A percentile compares a stretch with the other conserved stretches of the same genome.
Evolutionary conservation across 2,797 vertebrate genomes (phyloP).

Genomic region (Vireo griseus): DNA sequence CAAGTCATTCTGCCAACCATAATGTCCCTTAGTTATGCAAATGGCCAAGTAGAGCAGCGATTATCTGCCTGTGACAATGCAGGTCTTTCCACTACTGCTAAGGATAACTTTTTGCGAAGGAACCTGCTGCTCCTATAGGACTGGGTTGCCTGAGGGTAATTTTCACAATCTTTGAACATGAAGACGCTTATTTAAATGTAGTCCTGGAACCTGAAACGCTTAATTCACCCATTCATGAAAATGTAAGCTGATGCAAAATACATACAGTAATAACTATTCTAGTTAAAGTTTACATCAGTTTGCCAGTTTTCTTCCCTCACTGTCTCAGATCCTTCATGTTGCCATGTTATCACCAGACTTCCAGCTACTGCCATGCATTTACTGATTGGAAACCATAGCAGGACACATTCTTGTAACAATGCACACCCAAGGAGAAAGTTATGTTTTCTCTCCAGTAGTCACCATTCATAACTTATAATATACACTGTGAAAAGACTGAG

Average conservation of each 20-base stretch:
- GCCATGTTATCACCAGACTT: background rate
- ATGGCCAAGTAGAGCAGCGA: background rate
- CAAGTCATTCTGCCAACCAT: background rate
- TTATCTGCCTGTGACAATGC: background rate
- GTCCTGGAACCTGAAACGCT: background rate
- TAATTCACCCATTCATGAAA: background rate
- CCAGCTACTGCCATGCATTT: background rate
- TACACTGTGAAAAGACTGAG: background rate
- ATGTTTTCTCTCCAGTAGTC: background rate
- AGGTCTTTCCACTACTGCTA: background rate
- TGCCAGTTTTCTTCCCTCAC: background rate
- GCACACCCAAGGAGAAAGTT: background rate
- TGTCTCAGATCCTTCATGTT: background rate
- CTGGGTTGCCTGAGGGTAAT: accelerated
- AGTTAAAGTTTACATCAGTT: background rate
- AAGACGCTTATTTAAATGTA: background rate
- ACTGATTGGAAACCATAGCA: background rate
- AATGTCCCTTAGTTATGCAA: background rate
- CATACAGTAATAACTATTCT: background rate
- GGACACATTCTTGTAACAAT: background rate
- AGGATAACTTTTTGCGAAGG: background rate
- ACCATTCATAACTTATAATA: background rate
- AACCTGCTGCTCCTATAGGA: background rate
- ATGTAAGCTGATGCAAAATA: background rate
- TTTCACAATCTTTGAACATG: background rate